phyloP scores from a whole-genome alignment of 92 coral and sea anemone genomes.

The Zoanthus sansibaricus region DNA sequence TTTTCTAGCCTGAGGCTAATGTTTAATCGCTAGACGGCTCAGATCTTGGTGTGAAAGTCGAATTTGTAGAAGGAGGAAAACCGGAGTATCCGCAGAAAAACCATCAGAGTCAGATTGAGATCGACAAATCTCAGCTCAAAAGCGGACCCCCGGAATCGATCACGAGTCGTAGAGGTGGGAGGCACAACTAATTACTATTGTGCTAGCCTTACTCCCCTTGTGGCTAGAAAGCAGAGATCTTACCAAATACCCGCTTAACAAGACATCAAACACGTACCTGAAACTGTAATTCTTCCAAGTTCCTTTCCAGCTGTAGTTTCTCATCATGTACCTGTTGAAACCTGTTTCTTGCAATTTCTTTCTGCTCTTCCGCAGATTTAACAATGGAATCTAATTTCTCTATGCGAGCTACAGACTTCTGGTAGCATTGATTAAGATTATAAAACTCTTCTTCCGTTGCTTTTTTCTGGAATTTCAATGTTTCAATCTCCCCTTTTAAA shows the following conservation, averaged over 20 bases:
- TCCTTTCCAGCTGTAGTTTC: constrained; percentile 11
- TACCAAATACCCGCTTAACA: background rate
- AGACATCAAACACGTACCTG: background rate
- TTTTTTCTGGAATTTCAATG: background rate
- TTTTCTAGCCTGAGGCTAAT: no score
- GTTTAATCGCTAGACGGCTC: no score
- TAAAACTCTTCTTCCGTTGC: constrained; percentile 4
- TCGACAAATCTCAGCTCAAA: no score
- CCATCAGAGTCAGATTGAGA: no score
- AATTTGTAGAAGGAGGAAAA: no score
- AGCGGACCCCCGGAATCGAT: no score
- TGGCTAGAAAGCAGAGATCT: background rate
- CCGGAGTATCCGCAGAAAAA: no score
- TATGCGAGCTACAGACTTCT: constrained; percentile 15
- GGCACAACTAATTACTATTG: no score
- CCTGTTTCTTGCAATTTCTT: constrained; percentile 21
- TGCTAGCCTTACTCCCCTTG: background rate
- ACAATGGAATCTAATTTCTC: constrained; percentile 9
- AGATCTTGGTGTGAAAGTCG: no score
- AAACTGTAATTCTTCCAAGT: background rate
- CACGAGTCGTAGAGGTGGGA: no score
- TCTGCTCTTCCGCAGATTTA: background rate
- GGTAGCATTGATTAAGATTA: constrained; percentile 1
- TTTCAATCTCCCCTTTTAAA: background rate
- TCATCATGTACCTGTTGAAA: constrained; percentile 10